Base-by-base conservation (phyloP, 2,888 invertebrate species). In the Aspidiotus rigidus region DNA sequence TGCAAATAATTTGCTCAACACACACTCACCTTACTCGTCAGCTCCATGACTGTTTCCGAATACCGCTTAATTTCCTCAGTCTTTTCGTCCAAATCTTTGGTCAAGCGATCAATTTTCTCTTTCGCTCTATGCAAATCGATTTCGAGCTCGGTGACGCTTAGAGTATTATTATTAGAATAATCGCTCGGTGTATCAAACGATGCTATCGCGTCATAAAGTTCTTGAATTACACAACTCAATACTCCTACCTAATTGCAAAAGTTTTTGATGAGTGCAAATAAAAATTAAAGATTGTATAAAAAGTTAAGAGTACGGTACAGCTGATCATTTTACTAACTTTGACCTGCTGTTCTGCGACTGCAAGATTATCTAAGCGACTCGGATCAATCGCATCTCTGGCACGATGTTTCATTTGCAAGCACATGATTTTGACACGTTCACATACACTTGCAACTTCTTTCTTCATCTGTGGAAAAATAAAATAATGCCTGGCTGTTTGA, bases 31-130 rank as follows among this genome's bases (percentile, higher is more conserved):
- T 90, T 90, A 75, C 88, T 87, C 73, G 88, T 89, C 72, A 90
- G 81, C 73, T 91, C 89, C 76, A 89, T 85, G 69, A 92, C 85
- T 66, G 87, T 81, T 72, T 90, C 90, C 70, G 87, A 86, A 76
- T 89, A 86, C 76, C 88, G 85, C 74, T 89, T 88, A 62, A 92
- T 83, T 79, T 92, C 91, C 39, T 89, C 83, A 75, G 89, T 89
- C 69, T 89, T 81, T 73, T 90, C 89, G 72, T 88, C 81, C 8
- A 90, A 83, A 66, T 89, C 85, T 39, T 73, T 76, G 74, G 71
- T 77, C 75, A 74, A 77, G 75, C 72, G 71, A 62, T 79, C 79
- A 44, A 78, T 75, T 15, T 76, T 74, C 71, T 79, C 79, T 72
- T 77, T 77, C 8, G 78, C 77, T 59, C 77, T 75, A 72, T 79